Evolutionary conservation across 2,113 vertebrate genomes (phyloP), one percentile per base, ranked within the genome.

Genomic region (Forbesichthys papilliferus): DNA sequence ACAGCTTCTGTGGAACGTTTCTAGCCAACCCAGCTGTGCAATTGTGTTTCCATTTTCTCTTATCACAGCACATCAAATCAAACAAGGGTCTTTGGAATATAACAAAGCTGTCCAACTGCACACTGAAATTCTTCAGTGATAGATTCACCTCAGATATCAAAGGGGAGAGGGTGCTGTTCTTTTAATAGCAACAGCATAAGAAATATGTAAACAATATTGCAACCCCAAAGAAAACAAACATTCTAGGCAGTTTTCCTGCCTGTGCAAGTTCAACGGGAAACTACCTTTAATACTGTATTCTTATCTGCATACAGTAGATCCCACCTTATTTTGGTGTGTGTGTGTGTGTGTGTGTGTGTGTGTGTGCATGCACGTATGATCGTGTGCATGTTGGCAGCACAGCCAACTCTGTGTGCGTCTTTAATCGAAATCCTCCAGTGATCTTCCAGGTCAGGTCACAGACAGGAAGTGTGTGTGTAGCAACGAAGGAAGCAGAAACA

Each of bases 401-500:
- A 54, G 34, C 11, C 27, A 20, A 27, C 47, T 18, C 78, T 78
- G 75, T 16, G 56, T 61, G 78, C 67, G 73, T 78, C 81, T 79
- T 74, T 1, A 46, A 70, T 80, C 71, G 47, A 75, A 74, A 74
- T 84, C 71, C 70, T 54, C 59, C 53, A n/a, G 80, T 83, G 79
- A 82, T 78, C 73, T 68, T 78, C 80, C 84, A 78, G 71, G 55
- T 58, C 77, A 65, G 85, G 86, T 86, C 80, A 77, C 64, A 74
- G 72, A 72, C 82, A 89, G 90, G 86, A 90, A 88, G 88, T 51
- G 67, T 81, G 81, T 71, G 1, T 66, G 84, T 73, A 86, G 80
- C 88, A 90, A 84, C 85, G 80, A 77, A 90, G 90, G 90, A 91
- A 91, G 88, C 88, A 81, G 86, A 84, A 84, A 84, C 83, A 74